Conservation (phyloP, 1,140 invertebrate genomes). For the Patella vulgata region DNA sequence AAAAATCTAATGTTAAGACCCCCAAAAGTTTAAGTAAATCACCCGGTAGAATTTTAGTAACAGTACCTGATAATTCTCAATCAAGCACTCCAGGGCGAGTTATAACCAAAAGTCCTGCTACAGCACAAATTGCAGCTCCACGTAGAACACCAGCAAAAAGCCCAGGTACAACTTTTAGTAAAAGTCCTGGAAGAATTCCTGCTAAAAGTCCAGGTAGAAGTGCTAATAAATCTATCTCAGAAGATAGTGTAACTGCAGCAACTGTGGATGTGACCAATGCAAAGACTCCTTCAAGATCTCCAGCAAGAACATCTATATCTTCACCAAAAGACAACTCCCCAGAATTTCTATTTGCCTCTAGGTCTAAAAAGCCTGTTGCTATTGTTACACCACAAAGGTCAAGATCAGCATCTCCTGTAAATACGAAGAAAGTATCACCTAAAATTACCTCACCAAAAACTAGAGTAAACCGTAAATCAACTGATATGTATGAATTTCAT, state of each 20-base stretch:
- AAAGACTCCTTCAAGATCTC: neutral
- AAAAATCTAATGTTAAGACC: constrained; percentile 19
- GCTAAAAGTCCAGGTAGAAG: too few relatives aligned
- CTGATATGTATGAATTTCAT: constrained; percentile 4
- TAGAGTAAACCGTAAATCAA: too few relatives aligned
- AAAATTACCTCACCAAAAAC: neutral
- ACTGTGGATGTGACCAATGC: neutral
- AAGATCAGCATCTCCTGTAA: too few relatives aligned
- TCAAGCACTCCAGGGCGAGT: neutral
- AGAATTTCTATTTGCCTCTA: too few relatives aligned
- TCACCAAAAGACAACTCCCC: neutral
- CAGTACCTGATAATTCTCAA: constrained; percentile 14
- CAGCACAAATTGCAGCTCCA: constrained; percentile 4
- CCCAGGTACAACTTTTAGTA: neutral
- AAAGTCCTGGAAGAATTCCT: too few relatives aligned
- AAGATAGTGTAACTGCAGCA: constrained; percentile 7
- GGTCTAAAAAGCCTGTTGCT: too few relatives aligned
- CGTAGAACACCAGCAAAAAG: constrained; percentile 14
- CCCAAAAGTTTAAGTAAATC: constrained; percentile 22
- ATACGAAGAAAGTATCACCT: neutral
- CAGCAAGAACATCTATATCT: neutral
- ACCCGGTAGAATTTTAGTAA: constrained; percentile 5
- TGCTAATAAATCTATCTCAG: constrained; percentile 4
- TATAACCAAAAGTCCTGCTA: constrained; percentile 14
- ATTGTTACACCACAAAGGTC: too few relatives aligned